Evolutionary conservation across 2,797 vertebrate genomes (phyloP), one percentile per base, ranked within the genome.

Genomic region (Caiman crocodilus): DNA sequence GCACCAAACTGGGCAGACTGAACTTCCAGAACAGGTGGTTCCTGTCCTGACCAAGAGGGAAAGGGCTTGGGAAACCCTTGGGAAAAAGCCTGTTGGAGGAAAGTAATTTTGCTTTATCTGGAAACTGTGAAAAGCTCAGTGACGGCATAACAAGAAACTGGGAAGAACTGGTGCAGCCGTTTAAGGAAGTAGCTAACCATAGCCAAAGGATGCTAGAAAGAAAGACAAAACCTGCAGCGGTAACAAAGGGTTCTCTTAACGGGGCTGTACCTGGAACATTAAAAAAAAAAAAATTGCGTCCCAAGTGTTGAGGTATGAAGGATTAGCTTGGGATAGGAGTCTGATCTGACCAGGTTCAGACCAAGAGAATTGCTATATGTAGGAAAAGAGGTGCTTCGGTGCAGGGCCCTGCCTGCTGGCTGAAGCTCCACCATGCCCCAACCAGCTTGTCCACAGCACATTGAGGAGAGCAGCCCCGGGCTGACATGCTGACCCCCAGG

Each of bases 121-220:
- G 64, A 50, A 74, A 61, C 26, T 2, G 61, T 0, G 0, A 11
- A 23, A 50, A 50, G 23, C 16, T 57, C 50, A 2, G 57, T 61
- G 20, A 25, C 21, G 25, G 25, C 4, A 25, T 20, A 61, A 61
- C 21, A 20, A 61, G 59, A 9, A 60, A 12, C 12, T 11, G 25
- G 75, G 0, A 1, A 25, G 30, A 85, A 42, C 14, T 0, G 28
- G 55, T n/a, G n/a, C 69, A 59, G 28, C n/a, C 71, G 58, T 18
- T 32, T 2, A 42, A 35, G 58, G 74, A 65, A 73, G 25, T 25
- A 71, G 8, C 42, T 89, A 58, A 32, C 67, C 15, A 17, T 59
- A 42, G 79, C 87, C 23, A 59, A 74, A 74, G 42, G 25, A 26
- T 23, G 14, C 13, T 15, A 55, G 58, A 55, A 14, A n/a, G 5